Percentiles rank a stretch among this genome's conserved stretches.
phyloP scores from a whole-genome alignment of 2,797 vertebrate genomes.

The Kryptopterus vitreolus region DNA sequence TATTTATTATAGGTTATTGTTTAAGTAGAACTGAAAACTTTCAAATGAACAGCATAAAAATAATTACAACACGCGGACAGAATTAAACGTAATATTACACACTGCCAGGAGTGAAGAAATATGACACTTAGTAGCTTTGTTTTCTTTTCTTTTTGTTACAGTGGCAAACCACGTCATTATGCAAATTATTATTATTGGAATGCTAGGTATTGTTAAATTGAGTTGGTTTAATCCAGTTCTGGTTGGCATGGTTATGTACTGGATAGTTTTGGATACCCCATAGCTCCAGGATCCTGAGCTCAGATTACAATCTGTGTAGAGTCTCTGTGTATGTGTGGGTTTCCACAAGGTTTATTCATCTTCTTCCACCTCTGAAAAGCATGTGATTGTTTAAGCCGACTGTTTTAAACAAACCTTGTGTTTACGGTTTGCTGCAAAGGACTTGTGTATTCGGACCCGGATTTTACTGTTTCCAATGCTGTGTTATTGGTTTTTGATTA shows the following conservation, averaged over 20 bases:
- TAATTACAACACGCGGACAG: background rate
- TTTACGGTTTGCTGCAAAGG: background rate
- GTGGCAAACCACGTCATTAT: background rate
- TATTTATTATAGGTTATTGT: background rate
- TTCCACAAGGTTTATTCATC: background rate
- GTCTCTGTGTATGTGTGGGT: background rate
- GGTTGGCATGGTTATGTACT: background rate
- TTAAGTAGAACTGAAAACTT: background rate
- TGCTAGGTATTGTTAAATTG: background rate
- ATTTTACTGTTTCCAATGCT: background rate
- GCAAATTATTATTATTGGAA: background rate
- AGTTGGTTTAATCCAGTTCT: background rate
- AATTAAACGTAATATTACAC: background rate
- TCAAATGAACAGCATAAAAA: no score
- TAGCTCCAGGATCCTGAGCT: background rate
- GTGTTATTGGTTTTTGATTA: no score
- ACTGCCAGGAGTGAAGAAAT: background rate
- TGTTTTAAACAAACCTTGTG: background rate
- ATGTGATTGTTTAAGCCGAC: background rate
- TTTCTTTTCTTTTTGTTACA: slow-evolving; percentile 5
- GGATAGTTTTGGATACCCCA: background rate
- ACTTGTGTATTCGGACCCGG: background rate
- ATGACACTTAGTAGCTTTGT: slow-evolving; percentile 29
- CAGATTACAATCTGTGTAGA: background rate
- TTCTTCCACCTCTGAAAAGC: background rate